Conservation (phyloP, 2,113 vertebrate species). For the Columba livia region DNA sequence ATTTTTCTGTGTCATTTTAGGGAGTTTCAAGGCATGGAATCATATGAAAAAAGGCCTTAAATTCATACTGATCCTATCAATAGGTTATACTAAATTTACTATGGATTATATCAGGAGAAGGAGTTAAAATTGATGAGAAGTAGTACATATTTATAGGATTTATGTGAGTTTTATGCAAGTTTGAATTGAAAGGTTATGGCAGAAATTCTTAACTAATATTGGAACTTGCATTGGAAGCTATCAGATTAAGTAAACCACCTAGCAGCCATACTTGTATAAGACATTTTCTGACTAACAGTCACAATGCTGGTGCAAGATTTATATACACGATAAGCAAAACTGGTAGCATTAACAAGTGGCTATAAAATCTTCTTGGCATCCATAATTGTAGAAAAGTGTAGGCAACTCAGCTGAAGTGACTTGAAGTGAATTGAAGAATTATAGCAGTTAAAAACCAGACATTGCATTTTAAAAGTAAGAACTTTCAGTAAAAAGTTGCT, state of each 20-base stretch:
- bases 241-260: constrained; percentile 2
- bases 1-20: neutral
- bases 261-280: neutral
- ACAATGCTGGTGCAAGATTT: constrained; percentile 6
- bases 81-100: neutral
- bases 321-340: constrained; percentile 29
- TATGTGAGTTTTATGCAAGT: neutral
- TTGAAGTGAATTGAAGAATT: constrained; percentile 4
- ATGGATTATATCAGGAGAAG: neutral
- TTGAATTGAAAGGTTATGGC: neutral
- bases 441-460: neutral
- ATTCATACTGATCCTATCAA: neutral
- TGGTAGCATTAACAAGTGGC: constrained; percentile 10
- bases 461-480: neutral
- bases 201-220: constrained; percentile 28
- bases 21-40: neutral
- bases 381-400: neutral
- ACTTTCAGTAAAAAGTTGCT: neutral
- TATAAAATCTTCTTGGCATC: constrained; percentile 31
- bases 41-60: neutral
- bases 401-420: constrained; percentile 10
- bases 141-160: neutral
- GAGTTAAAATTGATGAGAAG: neutral
- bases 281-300: neutral
- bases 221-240: neutral